Conservation (phyloP, 1,140 invertebrate genomes). For the Tetragonula clypearis region DNA sequence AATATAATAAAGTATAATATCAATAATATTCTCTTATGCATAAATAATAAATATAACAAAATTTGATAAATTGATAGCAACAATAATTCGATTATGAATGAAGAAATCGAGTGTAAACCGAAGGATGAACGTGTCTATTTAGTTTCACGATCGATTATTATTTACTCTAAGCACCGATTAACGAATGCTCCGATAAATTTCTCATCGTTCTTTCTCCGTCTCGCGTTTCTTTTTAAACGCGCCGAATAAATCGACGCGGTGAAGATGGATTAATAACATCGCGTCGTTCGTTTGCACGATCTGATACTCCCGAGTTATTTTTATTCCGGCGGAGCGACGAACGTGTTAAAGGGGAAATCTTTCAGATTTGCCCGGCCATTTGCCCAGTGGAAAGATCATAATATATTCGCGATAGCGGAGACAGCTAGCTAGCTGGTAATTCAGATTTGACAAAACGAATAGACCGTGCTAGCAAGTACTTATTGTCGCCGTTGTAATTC, state of each 20-base stretch:
- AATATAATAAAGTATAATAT: too few relatives aligned
- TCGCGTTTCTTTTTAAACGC: background rate
- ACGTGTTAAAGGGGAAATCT: background rate
- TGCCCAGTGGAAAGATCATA: background rate
- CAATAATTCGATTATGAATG: too few relatives aligned
- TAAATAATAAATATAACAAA: too few relatives aligned
- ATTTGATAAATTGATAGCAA: too few relatives aligned
- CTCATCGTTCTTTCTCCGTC: too few relatives aligned
- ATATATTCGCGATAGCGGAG: background rate
- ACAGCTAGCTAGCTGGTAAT: background rate
- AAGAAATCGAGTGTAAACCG: too few relatives aligned
- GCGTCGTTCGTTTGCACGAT: background rate
- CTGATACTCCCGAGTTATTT: background rate
- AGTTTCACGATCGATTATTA: background rate
- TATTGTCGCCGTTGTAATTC: background rate
- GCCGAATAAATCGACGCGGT: background rate
- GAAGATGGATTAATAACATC: background rate
- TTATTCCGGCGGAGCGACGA: background rate
- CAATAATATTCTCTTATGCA: too few relatives aligned
- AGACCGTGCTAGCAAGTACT: background rate
- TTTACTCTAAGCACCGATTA: background rate
- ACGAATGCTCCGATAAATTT: constrained; percentile 1
- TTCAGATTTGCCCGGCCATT: background rate
- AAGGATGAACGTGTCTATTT: background rate
- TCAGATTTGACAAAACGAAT: background rate